These are phyloP conservation scores for Xestobium rufovillosum DNA, from an alignment of 2,888 invertebrate genomes.

Conservation along the genomic window DNA sequence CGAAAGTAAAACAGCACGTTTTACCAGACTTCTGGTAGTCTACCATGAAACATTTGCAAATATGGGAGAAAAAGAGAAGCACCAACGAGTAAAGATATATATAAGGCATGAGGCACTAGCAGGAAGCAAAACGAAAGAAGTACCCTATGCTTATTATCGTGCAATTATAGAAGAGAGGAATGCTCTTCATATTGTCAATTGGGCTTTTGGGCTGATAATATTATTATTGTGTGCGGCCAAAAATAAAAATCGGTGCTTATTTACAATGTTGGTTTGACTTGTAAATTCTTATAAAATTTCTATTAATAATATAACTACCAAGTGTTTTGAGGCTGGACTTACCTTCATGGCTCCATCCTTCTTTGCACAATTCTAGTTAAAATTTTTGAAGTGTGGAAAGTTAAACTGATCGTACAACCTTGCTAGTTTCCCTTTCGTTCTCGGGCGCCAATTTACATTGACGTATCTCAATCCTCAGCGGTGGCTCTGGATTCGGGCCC, in stretches of 20 bases:
- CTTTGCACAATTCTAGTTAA: too few species aligned
- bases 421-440: too few species aligned
- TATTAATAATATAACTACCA: conserved; percentile 13
- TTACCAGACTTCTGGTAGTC: conserved; percentile 7
- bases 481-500: too few species aligned
- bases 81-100: too few species aligned
- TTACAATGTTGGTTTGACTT: conserved; percentile 19
- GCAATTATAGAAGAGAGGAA: conserved; percentile 13
- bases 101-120: conserved; percentile 13
- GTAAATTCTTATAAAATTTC: conserved; percentile 17
- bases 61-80: too few species aligned
- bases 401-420: too few species aligned
- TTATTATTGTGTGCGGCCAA: conserved; percentile 19
- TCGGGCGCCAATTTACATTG: too few species aligned
- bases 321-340: conserved; percentile 19
- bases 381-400: too few species aligned
- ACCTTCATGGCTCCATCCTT: conserved; percentile 18
- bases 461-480: too few species aligned
- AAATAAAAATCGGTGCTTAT: too few species aligned
- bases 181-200: conserved; percentile 15
- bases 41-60: conserved; percentile 8
- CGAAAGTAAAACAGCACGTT: conserved; percentile 9
- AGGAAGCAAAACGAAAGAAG: conserved; percentile 12
- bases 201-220: conserved; percentile 22
- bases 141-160: too few species aligned